Base-by-base conservation (phyloP, 2,113 vertebrate species). In the Xenopus borealis region DNA sequence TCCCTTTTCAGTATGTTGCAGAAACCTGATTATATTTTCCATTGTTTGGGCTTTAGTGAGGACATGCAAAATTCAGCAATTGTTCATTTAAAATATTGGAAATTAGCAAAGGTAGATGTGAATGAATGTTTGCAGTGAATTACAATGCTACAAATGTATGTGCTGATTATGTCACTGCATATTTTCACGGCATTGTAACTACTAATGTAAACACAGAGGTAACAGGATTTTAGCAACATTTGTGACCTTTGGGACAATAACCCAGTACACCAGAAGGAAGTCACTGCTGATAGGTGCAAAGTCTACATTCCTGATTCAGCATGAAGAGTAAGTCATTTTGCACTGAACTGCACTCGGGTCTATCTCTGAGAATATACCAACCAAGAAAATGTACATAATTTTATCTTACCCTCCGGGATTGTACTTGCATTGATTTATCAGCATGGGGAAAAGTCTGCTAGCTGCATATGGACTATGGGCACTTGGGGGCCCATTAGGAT, bases 381-480 rank as follows among this genome's bases (percentile, higher is more conserved):
- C 10, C 18, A 40, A 77, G 19, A 14, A 77, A 65, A 67, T 67
- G 65, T 5, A 6, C 19, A 10, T n/a, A 6, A 13, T 10, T 50
- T 23, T 46, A 16, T 20, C 7, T 9, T 12, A 16, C 57, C 13
- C 47, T 46, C 14, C 20, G 16, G 50, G 18, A 52, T 55, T 40
- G 9, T 16, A n/a, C 7, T 18, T 64, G 46, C 30, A 27, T 40
- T 55, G 18, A 30, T 20, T n/a, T n/a, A 4, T 18, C 20, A 53
- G 7, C 13, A 95, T 98, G 95, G 90, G 80, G 40, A 96, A 96
- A 81, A 78, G 88, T 45, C 83, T 89, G 6, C 45, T 95, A 75
- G 85, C 94, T 72, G 88, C 95, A 65, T 93, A 95, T 10, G 89
- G 70, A 68, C 88, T 98, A 65, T 96, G 96, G 94, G 94, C 90